phyloP scores from a whole-genome alignment of 2,113 vertebrate genomes.

The Dolichotis patagonum region DNA sequence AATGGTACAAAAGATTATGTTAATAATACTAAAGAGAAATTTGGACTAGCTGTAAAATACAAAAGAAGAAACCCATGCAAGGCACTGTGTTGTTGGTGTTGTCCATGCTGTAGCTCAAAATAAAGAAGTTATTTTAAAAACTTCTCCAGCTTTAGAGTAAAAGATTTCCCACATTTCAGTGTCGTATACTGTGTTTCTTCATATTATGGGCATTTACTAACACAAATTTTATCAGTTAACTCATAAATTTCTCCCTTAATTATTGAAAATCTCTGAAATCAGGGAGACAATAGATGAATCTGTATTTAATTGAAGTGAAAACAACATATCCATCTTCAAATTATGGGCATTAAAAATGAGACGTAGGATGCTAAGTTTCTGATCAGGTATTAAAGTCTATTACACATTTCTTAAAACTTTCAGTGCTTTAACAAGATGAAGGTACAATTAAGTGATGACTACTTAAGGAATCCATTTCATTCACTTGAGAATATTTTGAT shows the following conservation, averaged over 20 bases:
- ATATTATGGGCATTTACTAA: background rate
- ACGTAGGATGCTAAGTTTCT: slow-evolving; percentile 2
- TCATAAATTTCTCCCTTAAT: background rate
- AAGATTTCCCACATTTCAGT: background rate
- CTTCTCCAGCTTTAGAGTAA: background rate
- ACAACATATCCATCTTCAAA: background rate
- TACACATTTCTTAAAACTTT: slow-evolving; percentile 30
- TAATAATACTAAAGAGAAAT: slow-evolving; percentile 90
- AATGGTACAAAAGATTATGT: slow-evolving; percentile 93
- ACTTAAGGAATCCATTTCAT: background rate
- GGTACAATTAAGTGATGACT: background rate
- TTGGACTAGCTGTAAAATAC: slow-evolving; percentile 92
- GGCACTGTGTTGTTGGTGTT: slow-evolving; percentile 94
- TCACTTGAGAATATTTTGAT: background rate
- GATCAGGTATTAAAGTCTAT: background rate
- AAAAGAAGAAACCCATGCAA: slow-evolving; percentile 92
- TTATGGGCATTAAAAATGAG: background rate
- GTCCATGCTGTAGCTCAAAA: slow-evolving; percentile 87
- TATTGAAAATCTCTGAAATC: background rate
- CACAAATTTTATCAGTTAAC: background rate
- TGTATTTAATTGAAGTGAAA: slow-evolving; percentile 23
- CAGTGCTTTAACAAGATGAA: slow-evolving; percentile 16
- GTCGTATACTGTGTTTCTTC: background rate
- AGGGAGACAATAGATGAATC: background rate
- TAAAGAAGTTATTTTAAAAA: slow-evolving; percentile 42